Evolutionary conservation across 2,113 vertebrate genomes (phyloP), one percentile per base, ranked within the genome.

Genomic region (Geothlypis trichas): DNA sequence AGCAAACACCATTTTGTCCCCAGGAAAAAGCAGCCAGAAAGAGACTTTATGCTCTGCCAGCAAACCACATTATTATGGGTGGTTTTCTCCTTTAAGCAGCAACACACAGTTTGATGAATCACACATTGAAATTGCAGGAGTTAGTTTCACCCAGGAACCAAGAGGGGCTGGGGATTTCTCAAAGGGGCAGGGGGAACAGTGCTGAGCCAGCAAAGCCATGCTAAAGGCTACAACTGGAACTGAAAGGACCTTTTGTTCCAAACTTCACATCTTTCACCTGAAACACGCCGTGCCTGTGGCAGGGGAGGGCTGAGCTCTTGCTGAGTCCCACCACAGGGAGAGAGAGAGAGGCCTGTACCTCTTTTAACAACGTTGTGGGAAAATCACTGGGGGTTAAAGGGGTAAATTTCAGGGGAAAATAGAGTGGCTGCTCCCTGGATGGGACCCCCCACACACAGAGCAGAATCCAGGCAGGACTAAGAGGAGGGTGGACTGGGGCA

Each of bases 241-340:
- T 51, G 44, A 59, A 42, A 51, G 11, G 37, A 31, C 21, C 26
- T 27, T 37, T 31, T 15, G 26, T 26, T 21, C 26, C 62, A 21
- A 35, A 33, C 10, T 28, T 28, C 46, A 4, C 4, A 2, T 35
- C 12, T 21, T 44, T 19, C n/a, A n/a, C 15, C 2, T 39, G 21
- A 22, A 59, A 17, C 3, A 12, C 0, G 0, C 28, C 10, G 4
- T 7, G 15, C 14, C 10, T 19, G 11, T 2, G 41, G 26, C 10
- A 31, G 26, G 17, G 3, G 12, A n/a, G 15, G 35, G 4, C 61
- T 57, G 33, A 23, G 22, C 33, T 46, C 52, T 10, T 15, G 2
- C 24, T 4, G 11, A 69, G 31, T 16, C 11, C 37, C 28, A 4
- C 27, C n/a, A 31, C 6, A 15, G 41, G 8, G 14, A 10, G 9